Base-by-base conservation (phyloP, 1,140 invertebrate species). In the Vollenhovia emeryi region DNA sequence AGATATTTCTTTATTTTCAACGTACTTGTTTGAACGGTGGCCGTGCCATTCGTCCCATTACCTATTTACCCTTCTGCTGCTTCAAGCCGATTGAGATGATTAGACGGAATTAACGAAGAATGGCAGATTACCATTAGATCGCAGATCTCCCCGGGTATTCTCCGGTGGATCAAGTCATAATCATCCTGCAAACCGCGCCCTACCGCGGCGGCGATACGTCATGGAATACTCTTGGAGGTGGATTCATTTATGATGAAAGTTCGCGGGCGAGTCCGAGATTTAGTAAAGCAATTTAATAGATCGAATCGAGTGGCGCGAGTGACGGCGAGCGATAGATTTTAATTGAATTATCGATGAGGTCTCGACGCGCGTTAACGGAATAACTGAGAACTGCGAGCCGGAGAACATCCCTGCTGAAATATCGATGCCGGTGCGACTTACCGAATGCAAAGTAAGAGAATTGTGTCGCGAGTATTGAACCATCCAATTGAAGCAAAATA, bases 231-330 rank as follows among this genome's bases (percentile, higher is more conserved):
- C 78, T 40, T 55, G 27, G 36, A 15, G 24, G 18, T 45, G 66
- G 50, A 57, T 82, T 43, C 78, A 36, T 43, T 30, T n/a, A n/a
- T 40, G 36, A 82, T 73, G 50, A 71, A 73, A 82, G 52, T 57
- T 73, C 24, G 66, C n/a, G 7, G 50, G 36, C 27, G 43, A 48
- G 30, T n/a, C 21, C 43, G 43, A 30, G 78, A 82, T 82, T 82
- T 59, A 82, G 66, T 73, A 73, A 73, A 59, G 78, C 78, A 82
- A 82, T 82, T 82, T 82, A 82, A 82, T 82, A 82, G 78, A 82
- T 82, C 78, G 78, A 50, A 82, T 82, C 50, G 78, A 57, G 48
- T 52, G n/a, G 59, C 45, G 24, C 78, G 8, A 80, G 78, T 59
- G 66, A 71, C 78, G 66, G 66, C 50, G 21, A 27, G 3, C 66